These are phyloP conservation scores for Parazoanthus darwini DNA, from an alignment of 92 coral and sea anemone species.

Conservation along the genomic window DNA sequence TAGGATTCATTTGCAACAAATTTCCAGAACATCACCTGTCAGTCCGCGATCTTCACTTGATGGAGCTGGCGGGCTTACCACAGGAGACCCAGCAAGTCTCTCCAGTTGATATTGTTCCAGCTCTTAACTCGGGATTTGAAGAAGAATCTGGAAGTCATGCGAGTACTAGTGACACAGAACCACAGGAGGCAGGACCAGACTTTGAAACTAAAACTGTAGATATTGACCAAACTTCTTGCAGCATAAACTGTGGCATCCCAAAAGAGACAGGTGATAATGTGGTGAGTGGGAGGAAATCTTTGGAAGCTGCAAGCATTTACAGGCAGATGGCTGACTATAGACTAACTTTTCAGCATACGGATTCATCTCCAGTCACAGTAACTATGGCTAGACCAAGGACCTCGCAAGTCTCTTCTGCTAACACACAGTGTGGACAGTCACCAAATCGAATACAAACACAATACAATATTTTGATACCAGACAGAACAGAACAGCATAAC, in stretches of 20 bases:
- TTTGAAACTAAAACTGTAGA: neutral
- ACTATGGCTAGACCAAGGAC: neutral
- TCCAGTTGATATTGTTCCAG: conserved; percentile 31
- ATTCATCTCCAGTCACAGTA: neutral
- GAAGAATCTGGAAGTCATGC: neutral
- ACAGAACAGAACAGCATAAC: neutral
- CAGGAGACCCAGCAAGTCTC: conserved; percentile 1
- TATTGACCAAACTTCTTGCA: neutral
- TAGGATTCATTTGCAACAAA: conserved; percentile 3
- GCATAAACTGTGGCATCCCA: neutral
- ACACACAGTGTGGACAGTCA: neutral
- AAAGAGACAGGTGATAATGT: neutral
- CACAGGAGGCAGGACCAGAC: neutral
- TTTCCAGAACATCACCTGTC: conserved; percentile 13
- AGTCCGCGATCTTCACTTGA: neutral
- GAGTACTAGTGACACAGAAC: neutral
- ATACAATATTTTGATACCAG: neutral
- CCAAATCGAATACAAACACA: neutral
- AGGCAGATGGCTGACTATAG: neutral
- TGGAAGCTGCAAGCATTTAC: neutral
- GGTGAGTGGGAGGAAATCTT: neutral
- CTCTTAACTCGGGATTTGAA: conserved; percentile 17
- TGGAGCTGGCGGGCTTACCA: conserved; percentile 19
- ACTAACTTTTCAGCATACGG: neutral
- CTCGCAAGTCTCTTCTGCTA: neutral